phyloP scores from a whole-genome alignment of 2,113 vertebrate species.

The Odocoileus hemionus region DNA sequence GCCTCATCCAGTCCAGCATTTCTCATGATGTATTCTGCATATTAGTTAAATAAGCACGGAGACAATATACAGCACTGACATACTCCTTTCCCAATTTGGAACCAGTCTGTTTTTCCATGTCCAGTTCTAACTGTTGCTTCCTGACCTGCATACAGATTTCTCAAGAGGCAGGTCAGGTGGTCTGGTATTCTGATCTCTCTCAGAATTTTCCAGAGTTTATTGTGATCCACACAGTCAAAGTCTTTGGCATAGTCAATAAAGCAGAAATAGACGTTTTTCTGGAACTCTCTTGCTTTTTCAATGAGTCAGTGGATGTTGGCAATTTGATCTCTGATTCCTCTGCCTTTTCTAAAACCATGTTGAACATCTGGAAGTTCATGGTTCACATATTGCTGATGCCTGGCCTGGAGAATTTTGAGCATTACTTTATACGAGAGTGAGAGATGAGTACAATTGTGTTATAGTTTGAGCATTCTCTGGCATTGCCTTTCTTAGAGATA shows the following conservation, averaged over 20 bases:
- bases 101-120: neutral
- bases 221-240: neutral
- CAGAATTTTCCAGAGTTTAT: neutral
- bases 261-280: neutral
- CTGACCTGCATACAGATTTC: neutral
- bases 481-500: neutral
- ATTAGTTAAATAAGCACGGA: neutral
- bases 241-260: neutral
- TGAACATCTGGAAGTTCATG: neutral
- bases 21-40: neutral
- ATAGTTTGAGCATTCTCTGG: neutral
- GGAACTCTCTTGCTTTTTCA: neutral
- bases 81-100: neutral
- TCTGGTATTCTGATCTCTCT: neutral
- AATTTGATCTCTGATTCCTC: neutral
- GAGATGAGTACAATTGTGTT: fast-evolving
- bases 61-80: neutral
- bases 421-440: neutral
- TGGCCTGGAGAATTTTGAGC: neutral
- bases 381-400: neutral
- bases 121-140: neutral
- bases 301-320: neutral
- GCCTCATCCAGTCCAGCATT: neutral
- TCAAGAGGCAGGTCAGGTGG: neutral
- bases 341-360: neutral